A percentile compares a stretch with the other conserved stretches of the same genome.
Evolutionary conservation across 2,797 vertebrate genomes (phyloP).

Genomic region (Poecilia velifera): DNA sequence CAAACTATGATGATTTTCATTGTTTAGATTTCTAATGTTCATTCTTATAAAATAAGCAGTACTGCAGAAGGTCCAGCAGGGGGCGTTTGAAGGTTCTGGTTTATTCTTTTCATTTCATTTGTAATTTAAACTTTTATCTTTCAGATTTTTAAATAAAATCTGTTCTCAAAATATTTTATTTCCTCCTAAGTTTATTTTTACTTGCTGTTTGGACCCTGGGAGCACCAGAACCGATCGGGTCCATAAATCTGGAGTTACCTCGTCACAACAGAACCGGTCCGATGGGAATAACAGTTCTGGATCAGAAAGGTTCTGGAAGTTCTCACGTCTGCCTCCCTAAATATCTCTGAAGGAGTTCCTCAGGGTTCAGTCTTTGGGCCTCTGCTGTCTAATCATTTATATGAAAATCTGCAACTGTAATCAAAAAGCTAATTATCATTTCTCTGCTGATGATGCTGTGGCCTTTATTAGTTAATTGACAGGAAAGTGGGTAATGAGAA

Average conservation of each 20-base stretch:
- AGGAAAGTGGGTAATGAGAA: too few species aligned
- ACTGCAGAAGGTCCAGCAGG: neutral
- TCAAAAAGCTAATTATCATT: neutral
- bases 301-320: too few species aligned
- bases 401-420: too few species aligned
- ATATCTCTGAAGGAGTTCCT: neutral
- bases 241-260: neutral
- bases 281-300: neutral
- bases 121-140: neutral
- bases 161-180: neutral
- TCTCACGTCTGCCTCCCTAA: too few species aligned
- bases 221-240: neutral
- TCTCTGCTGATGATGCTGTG: too few species aligned
- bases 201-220: neutral
- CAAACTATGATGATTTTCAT: neutral
- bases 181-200: neutral
- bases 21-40: neutral
- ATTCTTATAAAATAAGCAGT: neutral
- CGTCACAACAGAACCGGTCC: neutral
- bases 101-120: neutral
- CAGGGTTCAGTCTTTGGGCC: neutral
- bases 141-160: neutral
- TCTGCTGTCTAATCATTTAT: neutral
- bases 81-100: neutral
- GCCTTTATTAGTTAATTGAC: too few species aligned